phyloP scores from a whole-genome alignment of 2,888 invertebrate species.

The Lagria hirta region DNA sequence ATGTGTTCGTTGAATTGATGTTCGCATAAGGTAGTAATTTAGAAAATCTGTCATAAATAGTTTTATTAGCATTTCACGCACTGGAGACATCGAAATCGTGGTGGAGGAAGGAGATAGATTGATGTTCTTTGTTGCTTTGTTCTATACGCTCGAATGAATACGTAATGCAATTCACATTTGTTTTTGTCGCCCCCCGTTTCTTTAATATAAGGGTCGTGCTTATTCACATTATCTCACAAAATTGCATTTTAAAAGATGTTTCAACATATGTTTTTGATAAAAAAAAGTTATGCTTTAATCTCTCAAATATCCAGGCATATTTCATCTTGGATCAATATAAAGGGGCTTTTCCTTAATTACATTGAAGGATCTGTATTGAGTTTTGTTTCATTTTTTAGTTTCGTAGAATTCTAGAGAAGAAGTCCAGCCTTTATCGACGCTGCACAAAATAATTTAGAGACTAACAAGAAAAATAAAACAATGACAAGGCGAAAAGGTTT shows the following conservation, averaged over 20 bases:
- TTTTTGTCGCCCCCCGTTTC: slow-evolving; percentile 51
- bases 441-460: slow-evolving; percentile 25
- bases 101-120: slow-evolving; percentile 40
- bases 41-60: slow-evolving; percentile 41
- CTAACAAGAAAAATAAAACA: slow-evolving; percentile 28
- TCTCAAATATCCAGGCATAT: slow-evolving; percentile 2
- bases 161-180: slow-evolving; percentile 56
- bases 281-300: slow-evolving; percentile 37
- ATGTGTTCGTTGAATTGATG: slow-evolving; percentile 13
- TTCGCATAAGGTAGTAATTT: slow-evolving; percentile 28
- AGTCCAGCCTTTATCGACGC: slow-evolving; percentile 20
- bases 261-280: slow-evolving; percentile 54
- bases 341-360: neutral
- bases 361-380: neutral
- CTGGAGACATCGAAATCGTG: slow-evolving; percentile 39
- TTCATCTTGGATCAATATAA: slow-evolving; percentile 8
- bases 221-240: slow-evolving; percentile 51
- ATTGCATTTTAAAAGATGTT: slow-evolving; percentile 54
- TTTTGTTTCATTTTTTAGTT: slow-evolving; percentile 3
- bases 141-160: slow-evolving; percentile 51
- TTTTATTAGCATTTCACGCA: slow-evolving; percentile 38
- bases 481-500: slow-evolving; percentile 26
- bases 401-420: slow-evolving; percentile 6
- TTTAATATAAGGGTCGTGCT: slow-evolving; percentile 47
- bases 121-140: slow-evolving; percentile 39